Evolutionary conservation across 2,113 vertebrate species (phyloP).

Genomic region (Heloderma charlesbogerti): DNA sequence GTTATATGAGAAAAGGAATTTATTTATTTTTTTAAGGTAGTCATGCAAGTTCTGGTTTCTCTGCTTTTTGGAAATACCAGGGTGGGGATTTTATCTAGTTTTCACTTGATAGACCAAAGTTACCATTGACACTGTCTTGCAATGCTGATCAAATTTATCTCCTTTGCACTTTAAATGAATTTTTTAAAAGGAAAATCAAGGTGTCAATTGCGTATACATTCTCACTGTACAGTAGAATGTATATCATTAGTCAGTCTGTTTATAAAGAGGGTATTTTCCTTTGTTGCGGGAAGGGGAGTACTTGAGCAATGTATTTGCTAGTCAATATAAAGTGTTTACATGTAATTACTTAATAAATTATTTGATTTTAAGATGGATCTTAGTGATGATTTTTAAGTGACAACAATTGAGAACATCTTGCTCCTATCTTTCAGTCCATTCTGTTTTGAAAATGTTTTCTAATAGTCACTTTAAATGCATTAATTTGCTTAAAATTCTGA

Average conservation of each 20-base stretch:
- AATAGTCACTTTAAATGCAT: conserved; percentile 23
- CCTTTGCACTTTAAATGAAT: conserved; percentile 70
- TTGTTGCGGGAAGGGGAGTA: conserved; percentile 62
- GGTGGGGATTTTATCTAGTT: conserved; percentile 60
- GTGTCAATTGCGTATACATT: conserved; percentile 60
- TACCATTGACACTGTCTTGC: conserved; percentile 59
- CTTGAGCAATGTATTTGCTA: conserved; percentile 73
- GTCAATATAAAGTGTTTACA: conserved; percentile 75
- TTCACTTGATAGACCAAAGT: conserved; percentile 59
- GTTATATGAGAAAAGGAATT: conserved; percentile 67
- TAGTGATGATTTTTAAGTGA: conserved; percentile 73
- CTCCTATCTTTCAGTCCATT: conserved; percentile 43
- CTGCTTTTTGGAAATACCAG: conserved; percentile 65
- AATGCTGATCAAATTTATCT: conserved; percentile 64
- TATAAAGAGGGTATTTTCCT: conserved; percentile 74
- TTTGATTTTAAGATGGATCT: conserved; percentile 73
- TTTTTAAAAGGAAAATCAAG: conserved; percentile 51
- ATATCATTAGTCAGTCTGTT: conserved; percentile 72
- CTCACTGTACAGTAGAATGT: conserved; percentile 72
- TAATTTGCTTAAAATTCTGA: conserved; percentile 47
- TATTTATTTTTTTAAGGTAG: conserved; percentile 66
- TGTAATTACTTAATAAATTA: conserved; percentile 74
- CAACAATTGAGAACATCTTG: conserved; percentile 48
- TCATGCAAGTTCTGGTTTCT: conserved; percentile 61
- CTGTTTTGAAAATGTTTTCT: conserved; percentile 59